A percentile compares a stretch with the other conserved stretches of the same genome.
Evolutionary conservation across 2,797 vertebrate species (phyloP).

Genomic region (Propithecus deckenii): DNA sequence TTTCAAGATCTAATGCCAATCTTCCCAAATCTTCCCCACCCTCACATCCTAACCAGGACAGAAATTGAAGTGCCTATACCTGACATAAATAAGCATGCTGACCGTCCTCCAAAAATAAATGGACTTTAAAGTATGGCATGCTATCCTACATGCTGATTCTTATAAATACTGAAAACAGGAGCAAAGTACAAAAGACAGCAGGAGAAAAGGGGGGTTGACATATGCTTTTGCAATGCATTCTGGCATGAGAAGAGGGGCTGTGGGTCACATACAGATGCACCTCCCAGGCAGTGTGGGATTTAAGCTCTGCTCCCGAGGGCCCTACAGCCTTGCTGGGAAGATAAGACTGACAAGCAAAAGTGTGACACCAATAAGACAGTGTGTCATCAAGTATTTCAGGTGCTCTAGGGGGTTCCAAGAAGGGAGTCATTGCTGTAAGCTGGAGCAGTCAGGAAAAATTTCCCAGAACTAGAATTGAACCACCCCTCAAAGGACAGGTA

Average conservation of each 20-base stretch:
- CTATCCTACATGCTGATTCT: background rate
- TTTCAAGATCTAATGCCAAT: background rate
- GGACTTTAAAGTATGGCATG: background rate
- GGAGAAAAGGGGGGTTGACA: background rate
- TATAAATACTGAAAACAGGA: slow-evolving; percentile 10
- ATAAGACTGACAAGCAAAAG: background rate
- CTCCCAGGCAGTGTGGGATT: background rate
- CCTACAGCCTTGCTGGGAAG: background rate
- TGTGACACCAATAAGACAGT: background rate
- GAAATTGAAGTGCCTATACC: background rate
- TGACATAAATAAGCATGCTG: background rate
- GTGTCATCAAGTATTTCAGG: background rate
- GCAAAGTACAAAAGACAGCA: background rate
- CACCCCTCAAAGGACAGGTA: background rate
- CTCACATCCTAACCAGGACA: background rate
- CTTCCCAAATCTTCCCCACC: background rate
- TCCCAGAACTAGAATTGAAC: slow-evolving; percentile 18
- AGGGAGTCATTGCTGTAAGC: background rate
- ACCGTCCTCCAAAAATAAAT: slow-evolving; percentile 27
- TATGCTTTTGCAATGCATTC: background rate
- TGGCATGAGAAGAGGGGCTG: background rate
- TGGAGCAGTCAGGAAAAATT: background rate
- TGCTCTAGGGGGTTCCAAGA: background rate
- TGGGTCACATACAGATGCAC: background rate
- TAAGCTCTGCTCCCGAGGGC: background rate